Evolutionary conservation across 1,140 invertebrate genomes (phyloP).

Genomic region (Holotrichia oblita): DNA sequence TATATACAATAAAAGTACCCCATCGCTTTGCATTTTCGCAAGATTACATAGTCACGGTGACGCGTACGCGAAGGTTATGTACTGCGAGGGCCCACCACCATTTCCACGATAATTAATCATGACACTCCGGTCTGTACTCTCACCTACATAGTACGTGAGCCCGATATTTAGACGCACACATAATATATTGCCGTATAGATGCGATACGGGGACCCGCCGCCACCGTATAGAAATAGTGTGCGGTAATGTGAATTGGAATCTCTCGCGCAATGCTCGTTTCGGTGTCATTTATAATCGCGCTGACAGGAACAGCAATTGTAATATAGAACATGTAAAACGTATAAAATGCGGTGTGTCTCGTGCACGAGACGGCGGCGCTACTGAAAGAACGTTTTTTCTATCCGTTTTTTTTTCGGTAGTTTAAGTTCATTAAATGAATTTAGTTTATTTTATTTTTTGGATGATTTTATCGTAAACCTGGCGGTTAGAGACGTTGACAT

Average conservation of each 20-base stretch:
- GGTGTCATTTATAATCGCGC: slow-evolving; percentile 23
- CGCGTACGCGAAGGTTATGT: background rate
- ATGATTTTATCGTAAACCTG: no score
- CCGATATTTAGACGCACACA: slow-evolving; percentile 1
- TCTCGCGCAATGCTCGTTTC: slow-evolving; percentile 2
- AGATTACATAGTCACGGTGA: background rate
- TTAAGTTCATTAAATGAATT: no score
- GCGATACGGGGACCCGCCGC: background rate
- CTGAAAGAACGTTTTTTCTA: no score
- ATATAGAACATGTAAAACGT: background rate
- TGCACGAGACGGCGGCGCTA: background rate
- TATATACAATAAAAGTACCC: background rate
- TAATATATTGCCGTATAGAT: slow-evolving; percentile 31
- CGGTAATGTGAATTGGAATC: background rate
- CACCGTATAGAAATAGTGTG: slow-evolving; percentile 8
- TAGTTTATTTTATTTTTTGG: no score
- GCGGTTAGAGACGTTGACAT: no score
- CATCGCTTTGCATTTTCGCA: background rate
- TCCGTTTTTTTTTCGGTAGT: no score
- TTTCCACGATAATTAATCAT: slow-evolving; percentile 25
- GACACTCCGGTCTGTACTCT: background rate
- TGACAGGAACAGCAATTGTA: background rate
- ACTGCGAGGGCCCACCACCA: background rate
- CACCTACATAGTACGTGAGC: background rate
- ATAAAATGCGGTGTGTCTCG: background rate